Evolutionary conservation across 2,888 invertebrate species (phyloP), one percentile per base, ranked within the genome.

Genomic region (Isotomurus palustris): DNA sequence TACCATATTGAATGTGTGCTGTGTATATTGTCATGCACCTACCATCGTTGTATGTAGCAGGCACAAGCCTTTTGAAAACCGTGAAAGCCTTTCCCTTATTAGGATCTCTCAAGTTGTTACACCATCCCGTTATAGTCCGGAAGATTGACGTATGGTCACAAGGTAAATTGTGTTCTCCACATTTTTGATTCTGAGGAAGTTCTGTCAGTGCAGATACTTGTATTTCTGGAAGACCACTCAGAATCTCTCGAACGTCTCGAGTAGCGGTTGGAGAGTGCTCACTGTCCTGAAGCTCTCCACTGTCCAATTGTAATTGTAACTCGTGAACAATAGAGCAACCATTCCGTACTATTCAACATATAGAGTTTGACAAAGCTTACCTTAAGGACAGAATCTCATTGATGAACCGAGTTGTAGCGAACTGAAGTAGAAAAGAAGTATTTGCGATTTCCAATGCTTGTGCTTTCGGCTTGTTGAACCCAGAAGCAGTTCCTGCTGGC

Each of bases 61-160:
- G 74, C 28, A 77, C 64, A 6, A 78, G 68, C 28, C 78, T 66
- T 10, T 73, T 73, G 54, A 78, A 76, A 2, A 76, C 74, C 14
- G 75, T 69, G 63, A 78, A 73, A 40, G 75, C 74, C 64, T 77
- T 78, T 25, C 78, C 78, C 53, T 70, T 72, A 29, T 75, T 72
- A 1, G 78, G 78, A 60, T 74, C 71, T 38, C 73, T 73, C n/a
- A 79, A 72, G 67, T 78, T 78, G 67, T 79, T 79, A 59, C 78
- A 79, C 77, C 77, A 78, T 19, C 78, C 78, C 2, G 77, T 76
- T 27, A 75, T 72, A 3, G 77, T 75, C 17, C 78, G 70, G 64
- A 74, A 77, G 53, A 73, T 72, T 58, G 75, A 71, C 14, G 78
- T 78, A 66, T 78, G 78, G 66, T 79, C 79, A 68, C 79, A 79